These are phyloP conservation scores for Drosophila nasuta DNA, from an alignment of 1,140 invertebrate species.

Conservation along the genomic window DNA sequence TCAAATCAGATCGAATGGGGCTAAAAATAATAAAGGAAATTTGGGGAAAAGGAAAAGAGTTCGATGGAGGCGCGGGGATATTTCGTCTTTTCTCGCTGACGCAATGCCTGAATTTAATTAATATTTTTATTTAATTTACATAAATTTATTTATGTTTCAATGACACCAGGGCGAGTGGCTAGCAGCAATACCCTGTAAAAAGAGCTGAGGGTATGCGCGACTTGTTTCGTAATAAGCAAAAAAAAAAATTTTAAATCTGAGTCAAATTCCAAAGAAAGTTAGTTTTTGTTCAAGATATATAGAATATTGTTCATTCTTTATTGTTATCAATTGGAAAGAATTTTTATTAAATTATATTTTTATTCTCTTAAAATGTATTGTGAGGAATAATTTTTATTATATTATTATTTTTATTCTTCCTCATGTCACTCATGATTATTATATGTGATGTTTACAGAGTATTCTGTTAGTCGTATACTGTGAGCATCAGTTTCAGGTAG, in stretches of 20 bases:
- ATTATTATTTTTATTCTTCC: too few species aligned
- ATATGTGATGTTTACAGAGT: background rate
- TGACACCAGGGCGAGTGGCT: conserved; percentile 32
- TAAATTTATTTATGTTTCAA: conserved; percentile 82
- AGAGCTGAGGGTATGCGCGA: background rate
- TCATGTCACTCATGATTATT: too few species aligned
- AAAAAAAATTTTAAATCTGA: too few species aligned
- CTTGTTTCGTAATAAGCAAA: background rate
- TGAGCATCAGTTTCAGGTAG: conserved; percentile 72
- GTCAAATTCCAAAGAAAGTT: too few species aligned
- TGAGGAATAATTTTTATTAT: too few species aligned
- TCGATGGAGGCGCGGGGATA: background rate
- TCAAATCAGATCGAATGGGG: conserved; percentile 52
- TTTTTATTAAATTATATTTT: too few species aligned
- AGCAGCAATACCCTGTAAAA: conserved; percentile 7
- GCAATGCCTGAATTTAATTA: conserved; percentile 68
- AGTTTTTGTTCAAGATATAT: too few species aligned
- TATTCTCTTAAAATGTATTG: too few species aligned
- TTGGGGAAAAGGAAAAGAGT: background rate
- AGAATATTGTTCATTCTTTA: too few species aligned
- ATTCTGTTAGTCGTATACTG: background rate
- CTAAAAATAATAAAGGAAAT: conserved; percentile 50
- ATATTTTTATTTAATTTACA: conserved; percentile 80
- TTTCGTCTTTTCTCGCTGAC: conserved; percentile 7
- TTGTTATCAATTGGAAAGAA: too few species aligned